Conservation (phyloP, 2,888 invertebrate species). For the Scelioninae gen. 1 region DNA sequence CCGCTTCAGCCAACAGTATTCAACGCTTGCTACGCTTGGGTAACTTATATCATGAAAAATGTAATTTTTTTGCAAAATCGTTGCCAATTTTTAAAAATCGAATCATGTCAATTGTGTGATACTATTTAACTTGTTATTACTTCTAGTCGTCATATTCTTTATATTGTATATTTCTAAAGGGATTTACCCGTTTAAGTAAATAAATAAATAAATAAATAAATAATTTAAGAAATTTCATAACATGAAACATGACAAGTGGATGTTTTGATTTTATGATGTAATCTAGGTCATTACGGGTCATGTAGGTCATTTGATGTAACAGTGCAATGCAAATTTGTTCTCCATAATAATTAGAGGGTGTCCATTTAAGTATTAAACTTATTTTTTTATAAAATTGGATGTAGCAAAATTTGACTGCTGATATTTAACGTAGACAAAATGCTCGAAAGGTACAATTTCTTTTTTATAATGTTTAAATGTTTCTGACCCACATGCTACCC, state of each 20-base stretch:
- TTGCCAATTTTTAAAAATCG: too few relatives aligned
- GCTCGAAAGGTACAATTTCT: slow-evolving; percentile 2
- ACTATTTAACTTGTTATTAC: too few relatives aligned
- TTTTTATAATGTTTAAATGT: slow-evolving; percentile 26
- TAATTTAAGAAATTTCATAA: slow-evolving; percentile 5
- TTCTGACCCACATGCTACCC: slow-evolving; percentile 32
- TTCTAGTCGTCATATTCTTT: too few relatives aligned
- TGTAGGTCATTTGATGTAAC: slow-evolving; percentile 10
- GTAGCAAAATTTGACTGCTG: background rate
- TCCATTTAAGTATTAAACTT: background rate
- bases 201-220: too few relatives aligned
- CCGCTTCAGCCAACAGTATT: too few relatives aligned
- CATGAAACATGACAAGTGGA: background rate
- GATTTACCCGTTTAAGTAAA: too few relatives aligned
- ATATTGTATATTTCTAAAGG: too few relatives aligned
- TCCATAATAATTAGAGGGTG: background rate
- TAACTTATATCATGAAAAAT: too few relatives aligned
- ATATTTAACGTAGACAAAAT: background rate
- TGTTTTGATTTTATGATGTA: slow-evolving; percentile 11
- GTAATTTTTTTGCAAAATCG: too few relatives aligned
- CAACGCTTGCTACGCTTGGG: too few relatives aligned
- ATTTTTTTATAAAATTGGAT: background rate
- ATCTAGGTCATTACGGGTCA: slow-evolving; percentile 25
- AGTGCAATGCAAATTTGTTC: slow-evolving; percentile 10
- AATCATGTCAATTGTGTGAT: too few relatives aligned